Conservation (phyloP, 2,888 invertebrate species). For the Tenthredo mesomela region DNA sequence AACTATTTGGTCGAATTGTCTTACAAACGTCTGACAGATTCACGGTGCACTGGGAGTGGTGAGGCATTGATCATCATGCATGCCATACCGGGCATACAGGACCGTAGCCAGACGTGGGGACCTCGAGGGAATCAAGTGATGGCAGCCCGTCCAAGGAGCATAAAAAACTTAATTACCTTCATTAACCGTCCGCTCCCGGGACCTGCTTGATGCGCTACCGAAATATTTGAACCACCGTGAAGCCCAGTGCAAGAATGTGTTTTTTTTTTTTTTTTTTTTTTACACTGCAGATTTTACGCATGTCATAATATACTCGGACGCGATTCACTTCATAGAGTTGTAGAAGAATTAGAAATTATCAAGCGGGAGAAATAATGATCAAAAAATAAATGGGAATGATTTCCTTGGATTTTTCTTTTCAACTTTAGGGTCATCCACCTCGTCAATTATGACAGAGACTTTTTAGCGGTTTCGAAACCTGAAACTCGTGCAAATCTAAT, state of each 20-base stretch:
- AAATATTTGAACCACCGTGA: conserved; percentile 27
- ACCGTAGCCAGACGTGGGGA: conserved; percentile 59
- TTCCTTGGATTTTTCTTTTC: not conserved
- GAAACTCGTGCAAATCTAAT: not conserved
- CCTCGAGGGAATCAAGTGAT: conserved; percentile 57
- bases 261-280: not conserved
- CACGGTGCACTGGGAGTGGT: conserved; percentile 40
- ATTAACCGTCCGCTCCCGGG: conserved; percentile 71
- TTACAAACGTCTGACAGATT: conserved; percentile 35
- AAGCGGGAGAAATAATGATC: not conserved
- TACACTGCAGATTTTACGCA: conserved; percentile 3
- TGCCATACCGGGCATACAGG: conserved; percentile 61
- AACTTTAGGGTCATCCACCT: not conserved
- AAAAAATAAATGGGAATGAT: not conserved
- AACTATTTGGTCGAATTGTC: conserved; percentile 35
- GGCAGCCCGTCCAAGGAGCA: conserved; percentile 60
- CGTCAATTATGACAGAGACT: not conserved
- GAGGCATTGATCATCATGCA: conserved; percentile 73
- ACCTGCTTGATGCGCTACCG: conserved; percentile 51
- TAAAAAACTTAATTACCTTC: conserved; percentile 77
- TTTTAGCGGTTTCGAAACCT: not conserved
- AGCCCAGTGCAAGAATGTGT: not conserved
- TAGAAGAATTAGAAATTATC: not conserved
- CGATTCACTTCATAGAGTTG: not conserved
- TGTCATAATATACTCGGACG: not conserved